Evolutionary conservation across 30 jellyfish, hydroid and myxozoan genomes (phyloP).

Genomic region (Aurelia aurita): DNA sequence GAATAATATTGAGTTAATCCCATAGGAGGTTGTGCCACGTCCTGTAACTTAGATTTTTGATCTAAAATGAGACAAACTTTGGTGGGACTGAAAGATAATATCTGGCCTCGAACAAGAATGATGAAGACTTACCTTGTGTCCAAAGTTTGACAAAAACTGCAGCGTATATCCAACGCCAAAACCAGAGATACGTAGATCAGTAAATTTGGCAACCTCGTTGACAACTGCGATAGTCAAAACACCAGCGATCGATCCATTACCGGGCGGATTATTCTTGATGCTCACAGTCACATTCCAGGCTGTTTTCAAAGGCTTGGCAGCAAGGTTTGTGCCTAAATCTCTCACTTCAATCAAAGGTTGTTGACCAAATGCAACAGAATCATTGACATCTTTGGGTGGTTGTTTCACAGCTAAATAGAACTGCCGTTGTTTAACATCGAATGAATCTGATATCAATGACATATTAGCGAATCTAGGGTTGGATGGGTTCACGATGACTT

Average conservation of each 20-base stretch:
- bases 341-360: conserved; percentile 85
- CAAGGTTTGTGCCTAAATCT: conserved; percentile 80
- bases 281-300: conserved; percentile 74
- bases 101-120: background rate
- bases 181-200: conserved; percentile 60
- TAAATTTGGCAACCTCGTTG: conserved; percentile 62
- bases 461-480: conserved; percentile 60
- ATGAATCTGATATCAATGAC: conserved; percentile 66
- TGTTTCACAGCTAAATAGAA: conserved; percentile 67
- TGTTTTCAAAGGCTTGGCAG: conserved; percentile 70
- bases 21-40: no score
- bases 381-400: conserved; percentile 73
- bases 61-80: no score
- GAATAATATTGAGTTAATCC: no score
- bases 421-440: conserved; percentile 70
- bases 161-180: conserved; percentile 84
- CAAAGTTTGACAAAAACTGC: conserved; percentile 59
- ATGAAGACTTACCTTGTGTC: conserved; percentile 61
- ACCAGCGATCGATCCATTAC: conserved; percentile 67
- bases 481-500: conserved; percentile 56
- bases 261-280: conserved; percentile 30
- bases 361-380: conserved; percentile 72
- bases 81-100: no score
- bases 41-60: no score
- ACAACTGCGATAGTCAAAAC: conserved; percentile 9